Evolutionary conservation across 2,113 vertebrate species (phyloP), one percentile per base, ranked within the genome.

Genomic region (Datnioides undecimradiatus): DNA sequence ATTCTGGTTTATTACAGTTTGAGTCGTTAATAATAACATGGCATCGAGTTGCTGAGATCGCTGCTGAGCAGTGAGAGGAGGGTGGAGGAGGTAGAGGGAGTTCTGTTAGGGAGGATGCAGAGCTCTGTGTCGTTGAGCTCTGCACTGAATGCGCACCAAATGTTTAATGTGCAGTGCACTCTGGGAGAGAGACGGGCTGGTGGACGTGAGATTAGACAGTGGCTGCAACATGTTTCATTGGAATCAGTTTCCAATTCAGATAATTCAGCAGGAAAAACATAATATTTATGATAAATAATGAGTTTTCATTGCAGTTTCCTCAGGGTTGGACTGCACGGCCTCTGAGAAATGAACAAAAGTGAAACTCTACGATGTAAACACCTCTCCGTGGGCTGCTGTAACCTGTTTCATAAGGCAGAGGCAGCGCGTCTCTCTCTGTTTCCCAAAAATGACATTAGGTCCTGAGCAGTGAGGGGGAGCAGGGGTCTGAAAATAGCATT

Each of bases 361-460:
- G 5, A 12, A 49, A 49, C 46, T 49, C 10, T 1, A 11, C 1
- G 13, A 52, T 52, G 52, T 27, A n/a, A 55, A 58, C 38, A 60
- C 21, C 43, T 33, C 48, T 46, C 27, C 33, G 3, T 10, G 9
- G 29, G 33, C 33, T 3, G 65, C 1, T 58, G 63, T 29, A 13
- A 12, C 52, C 45, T 17, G 33, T 11, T 57, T 57, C 23, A 14
- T 29, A 59, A 23, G 54, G 14, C 23, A 63, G 59, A 41, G 38
- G 38, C 38, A 63, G 9, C 27, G 10, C 7, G 19, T 48, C 38
- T 58, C 36, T 45, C 17, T 33, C 36, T 75, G 34, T 63, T n/a
- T 52, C 31, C 79, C 31, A 14, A 54, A 54, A 85, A 75, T 73
- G 73, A 82, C 67, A 80, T 76, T 58, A 64, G 21, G 64, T 43